Base-by-base conservation (phyloP, 2,113 vertebrate species). In the Sigmodon hispidus region DNA sequence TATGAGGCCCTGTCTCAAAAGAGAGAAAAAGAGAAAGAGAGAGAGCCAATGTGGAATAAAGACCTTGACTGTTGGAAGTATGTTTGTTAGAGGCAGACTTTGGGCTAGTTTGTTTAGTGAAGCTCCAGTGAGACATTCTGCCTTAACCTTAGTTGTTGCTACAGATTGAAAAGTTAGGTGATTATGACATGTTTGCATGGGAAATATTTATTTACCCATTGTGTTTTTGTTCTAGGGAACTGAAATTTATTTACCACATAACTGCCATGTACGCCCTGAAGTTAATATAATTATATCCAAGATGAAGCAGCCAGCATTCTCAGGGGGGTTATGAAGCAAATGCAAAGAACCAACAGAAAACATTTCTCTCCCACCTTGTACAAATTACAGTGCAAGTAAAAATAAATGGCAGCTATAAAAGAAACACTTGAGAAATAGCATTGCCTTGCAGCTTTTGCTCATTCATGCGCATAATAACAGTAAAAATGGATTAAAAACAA, bases 201-300 rank as follows among this genome's bases (percentile, higher is more conserved):
- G 31, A 80, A 77, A 81, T 92, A 92, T 93, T 87, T 76, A 88
- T 94, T 96, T 92, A 90, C 59, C 79, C 24, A 67, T 57, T 87
- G 19, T 90, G 59, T 40, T 80, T 96, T 96, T 94, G 52, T 96
- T 90, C 77, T 34, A 93, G 59, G 86, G n/a, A 95, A 79, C 13
- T 69, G 45, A 91, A 95, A 79, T 94, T 91, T 84, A 87, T n/a
- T 93, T 80, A 87, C 93, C 80, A 85, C 87, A 29, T 76, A 86
- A 77, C 36, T 69, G 63, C 50, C 31, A 70, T n/a, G 29, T 95
- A 40, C 52, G 45, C 45, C 70, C 84, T 59, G 3, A 90, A 73
- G 57, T 84, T 84, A 48, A 40, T 94, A n/a, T 65, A 91, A 87
- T 84, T 63, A 89, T 52, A 57, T 94, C 57, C 50, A 83, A 75